phyloP scores from a whole-genome alignment of 2,113 vertebrate species.

The Corvus moneduloides region DNA sequence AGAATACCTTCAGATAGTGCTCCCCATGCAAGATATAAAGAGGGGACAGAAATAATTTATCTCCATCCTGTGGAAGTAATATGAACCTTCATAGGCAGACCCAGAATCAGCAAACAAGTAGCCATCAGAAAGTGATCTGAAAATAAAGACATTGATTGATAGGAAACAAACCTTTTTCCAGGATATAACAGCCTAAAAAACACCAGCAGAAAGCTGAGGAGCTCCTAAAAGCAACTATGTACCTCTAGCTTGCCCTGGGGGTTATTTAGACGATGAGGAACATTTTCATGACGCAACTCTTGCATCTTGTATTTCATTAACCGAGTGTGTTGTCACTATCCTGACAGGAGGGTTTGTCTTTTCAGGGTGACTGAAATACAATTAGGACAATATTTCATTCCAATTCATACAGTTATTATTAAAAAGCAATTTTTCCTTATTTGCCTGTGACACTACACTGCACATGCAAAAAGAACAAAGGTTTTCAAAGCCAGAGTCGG shows the following conservation, averaged over 20 bases:
- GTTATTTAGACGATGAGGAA: neutral
- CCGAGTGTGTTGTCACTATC: neutral
- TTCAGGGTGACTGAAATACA: conserved; percentile 52
- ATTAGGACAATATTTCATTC: neutral
- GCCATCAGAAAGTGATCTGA: neutral
- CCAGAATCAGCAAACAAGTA: neutral
- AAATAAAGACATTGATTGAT: neutral
- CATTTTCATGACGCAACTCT: neutral
- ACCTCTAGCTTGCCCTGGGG: neutral
- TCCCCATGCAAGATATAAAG: neutral
- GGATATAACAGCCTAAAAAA: neutral
- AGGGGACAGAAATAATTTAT: neutral
- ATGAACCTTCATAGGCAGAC: neutral
- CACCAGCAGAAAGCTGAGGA: neutral
- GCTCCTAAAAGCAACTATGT: neutral
- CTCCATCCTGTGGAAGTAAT: neutral
- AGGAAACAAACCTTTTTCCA: conserved; percentile 9
- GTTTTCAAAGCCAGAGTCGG: neutral
- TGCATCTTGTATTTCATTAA: conserved; percentile 43
- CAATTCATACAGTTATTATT: conserved; percentile 40
- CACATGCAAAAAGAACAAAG: conserved; percentile 22
- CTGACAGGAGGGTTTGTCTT: conserved; percentile 36
- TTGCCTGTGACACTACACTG: conserved; percentile 8
- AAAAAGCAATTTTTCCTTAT: conserved; percentile 50
- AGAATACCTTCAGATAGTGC: neutral